Evolutionary conservation across 1,140 invertebrate genomes (phyloP).

Genomic region (Gonioctena quinquepunctata): DNA sequence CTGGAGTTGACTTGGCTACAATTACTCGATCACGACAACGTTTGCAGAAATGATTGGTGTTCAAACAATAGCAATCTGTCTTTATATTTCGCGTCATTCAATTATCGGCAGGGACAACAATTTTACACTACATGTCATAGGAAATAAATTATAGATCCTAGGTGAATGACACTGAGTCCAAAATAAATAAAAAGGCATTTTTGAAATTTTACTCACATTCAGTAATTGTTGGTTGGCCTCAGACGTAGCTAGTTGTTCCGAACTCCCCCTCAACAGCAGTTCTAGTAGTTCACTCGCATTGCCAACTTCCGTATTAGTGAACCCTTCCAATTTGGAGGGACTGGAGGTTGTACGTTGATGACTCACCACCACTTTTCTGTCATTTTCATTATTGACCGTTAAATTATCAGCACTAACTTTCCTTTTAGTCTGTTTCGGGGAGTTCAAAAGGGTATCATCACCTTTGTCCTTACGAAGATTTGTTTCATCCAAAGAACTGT

Average conservation of each 20-base stretch:
- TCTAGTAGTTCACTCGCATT: constrained; percentile 69
- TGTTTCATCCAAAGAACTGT: constrained; percentile 58
- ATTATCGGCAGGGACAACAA: no score
- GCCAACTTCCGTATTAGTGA: constrained; percentile 59
- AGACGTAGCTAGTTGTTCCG: constrained; percentile 68
- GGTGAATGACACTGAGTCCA: no score
- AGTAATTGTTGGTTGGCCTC: constrained; percentile 51
- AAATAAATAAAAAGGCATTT: no score
- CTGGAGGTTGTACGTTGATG: constrained; percentile 80
- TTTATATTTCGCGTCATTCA: no score
- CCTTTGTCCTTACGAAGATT: constrained; percentile 41
- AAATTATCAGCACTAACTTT: constrained; percentile 61
- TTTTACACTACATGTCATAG: no score
- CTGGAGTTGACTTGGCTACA: no score
- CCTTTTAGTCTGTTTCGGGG: constrained; percentile 45
- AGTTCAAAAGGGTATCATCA: constrained; percentile 10
- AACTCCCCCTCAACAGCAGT: constrained; percentile 74
- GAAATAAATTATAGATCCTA: no score
- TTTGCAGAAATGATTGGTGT: no score
- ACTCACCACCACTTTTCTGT: constrained; percentile 57
- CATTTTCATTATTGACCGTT: constrained; percentile 44
- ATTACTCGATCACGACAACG: no score
- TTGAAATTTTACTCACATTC: constrained; percentile 60
- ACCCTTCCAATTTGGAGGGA: constrained; percentile 73
- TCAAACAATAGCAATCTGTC: no score